Base-by-base conservation (phyloP, 2,797 vertebrate species). In the Dallia pectoralis region DNA sequence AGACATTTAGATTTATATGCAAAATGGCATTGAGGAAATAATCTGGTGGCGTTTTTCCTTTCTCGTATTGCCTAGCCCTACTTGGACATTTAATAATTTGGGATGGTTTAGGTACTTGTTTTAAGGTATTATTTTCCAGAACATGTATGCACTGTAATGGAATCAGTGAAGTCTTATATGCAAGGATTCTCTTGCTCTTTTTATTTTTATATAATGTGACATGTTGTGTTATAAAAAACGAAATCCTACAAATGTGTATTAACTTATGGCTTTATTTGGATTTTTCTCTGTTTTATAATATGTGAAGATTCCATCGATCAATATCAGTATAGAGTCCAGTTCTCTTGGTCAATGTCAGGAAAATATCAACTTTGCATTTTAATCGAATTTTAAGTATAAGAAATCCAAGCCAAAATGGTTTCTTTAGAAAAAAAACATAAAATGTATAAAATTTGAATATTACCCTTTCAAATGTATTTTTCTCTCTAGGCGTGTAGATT, bases 201-300 rank as follows among this genome's bases (percentile, higher is more conserved):
- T 11, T 71, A 65, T 64, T 72, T 92, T 90, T 92, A 92, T 87
- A 92, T 92, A 90, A 85, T 88, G 73, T 87, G 74, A 85, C 74
- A 85, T 84, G 74, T 61, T 80, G 77, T 51, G 70, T 77, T 81
- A 16, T 71, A 91, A 90, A 89, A 89, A 89, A 86, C 76, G 36
- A 69, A 8, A 4, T 44, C 40, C 40, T 67, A 44, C 36, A 67
- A 15, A 67, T 47, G 27, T 69, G 47, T 69, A 51, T 30, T 19
- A 63, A 30, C 62, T 29, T 63, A 33, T 14, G 71, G 62, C 29
- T 25, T 44, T 44, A 56, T 79, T 71, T 64, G 72, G 72, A 72
- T 27, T 30, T 67, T 51, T 49, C 19, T 7, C 18, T 2, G 1
- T 3, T 47, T 6, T 4, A 12, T 25, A 22, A 4, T 15, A 12